A percentile compares a stretch with the other conserved stretches of the same genome.
phyloP scores from a whole-genome alignment of 2,113 vertebrate species.

The Xenopus borealis region DNA sequence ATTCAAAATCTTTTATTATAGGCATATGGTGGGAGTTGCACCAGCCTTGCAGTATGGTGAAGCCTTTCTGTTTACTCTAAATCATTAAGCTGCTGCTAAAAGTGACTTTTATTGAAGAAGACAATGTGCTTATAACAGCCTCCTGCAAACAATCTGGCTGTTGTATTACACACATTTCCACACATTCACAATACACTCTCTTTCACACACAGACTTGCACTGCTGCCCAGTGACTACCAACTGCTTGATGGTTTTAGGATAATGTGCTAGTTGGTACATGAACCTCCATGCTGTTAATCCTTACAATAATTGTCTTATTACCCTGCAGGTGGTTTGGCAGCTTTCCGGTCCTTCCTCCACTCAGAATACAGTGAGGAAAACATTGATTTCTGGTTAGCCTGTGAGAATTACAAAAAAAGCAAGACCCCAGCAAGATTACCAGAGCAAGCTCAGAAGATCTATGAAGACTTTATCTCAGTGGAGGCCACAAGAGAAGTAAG shows the following conservation, averaged over 20 bases:
- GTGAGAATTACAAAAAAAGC: slow-evolving; percentile 83
- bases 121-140: not conserved
- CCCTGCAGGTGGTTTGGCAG: slow-evolving; percentile 69
- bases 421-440: slow-evolving; percentile 63
- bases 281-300: no score
- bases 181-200: no score
- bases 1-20: slow-evolving; percentile 8
- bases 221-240: no score
- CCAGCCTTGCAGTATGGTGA: not conserved
- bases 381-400: slow-evolving; percentile 86
- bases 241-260: no score
- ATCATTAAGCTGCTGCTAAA: not conserved
- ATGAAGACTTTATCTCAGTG: slow-evolving; percentile 77
- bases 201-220: no score
- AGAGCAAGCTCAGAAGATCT: slow-evolving; percentile 79
- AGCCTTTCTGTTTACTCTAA: slow-evolving; percentile 17
- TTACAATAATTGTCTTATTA: not conserved
- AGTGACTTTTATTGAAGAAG: not conserved
- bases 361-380: slow-evolving; percentile 92
- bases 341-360: slow-evolving; percentile 80
- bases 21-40: slow-evolving; percentile 14
- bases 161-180: no score
- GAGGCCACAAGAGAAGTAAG: slow-evolving; percentile 83
- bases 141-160: no score
- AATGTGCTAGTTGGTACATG: no score